A percentile compares a stretch with the other conserved stretches of the same genome.
Evolutionary conservation across 2,888 invertebrate species (phyloP).

Genomic region (Scrobipalpa costella): DNA sequence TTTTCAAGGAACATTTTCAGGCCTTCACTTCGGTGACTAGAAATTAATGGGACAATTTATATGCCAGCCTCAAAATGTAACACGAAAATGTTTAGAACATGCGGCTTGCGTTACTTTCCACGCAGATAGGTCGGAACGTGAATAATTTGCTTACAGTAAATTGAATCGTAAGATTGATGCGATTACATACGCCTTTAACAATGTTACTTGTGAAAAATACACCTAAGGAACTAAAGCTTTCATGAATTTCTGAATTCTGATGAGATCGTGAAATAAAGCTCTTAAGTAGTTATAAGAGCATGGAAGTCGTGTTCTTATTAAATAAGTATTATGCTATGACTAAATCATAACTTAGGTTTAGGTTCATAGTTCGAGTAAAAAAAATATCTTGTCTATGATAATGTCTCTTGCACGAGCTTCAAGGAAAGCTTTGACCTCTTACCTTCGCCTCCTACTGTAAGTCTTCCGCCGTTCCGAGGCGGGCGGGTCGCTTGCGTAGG

Average conservation of each 20-base stretch:
- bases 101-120: constrained; percentile 1
- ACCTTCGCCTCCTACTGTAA: constrained; percentile 73
- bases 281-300: neutral
- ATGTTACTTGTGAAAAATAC: neutral
- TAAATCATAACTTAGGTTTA: too few relatives aligned
- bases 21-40: neutral
- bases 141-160: constrained; percentile 17
- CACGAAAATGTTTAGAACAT: constrained; percentile 8
- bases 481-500: constrained; percentile 76
- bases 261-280: neutral
- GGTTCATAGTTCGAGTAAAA: too few relatives aligned
- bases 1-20: neutral
- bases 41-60: constrained; percentile 24
- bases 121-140: constrained; percentile 8
- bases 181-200: constrained; percentile 8
- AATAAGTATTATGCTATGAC: too few relatives aligned
- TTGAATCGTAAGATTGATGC: constrained; percentile 13
- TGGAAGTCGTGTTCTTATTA: too few relatives aligned
- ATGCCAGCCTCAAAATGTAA: constrained; percentile 13
- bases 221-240: neutral
- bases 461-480: constrained; percentile 67
- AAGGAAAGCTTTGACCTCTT: constrained; percentile 39
- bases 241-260: neutral
- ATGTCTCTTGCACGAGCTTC: too few relatives aligned
- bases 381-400: too few relatives aligned